phyloP scores from a whole-genome alignment of 2,113 vertebrate species.

The Cygnus atratus region DNA sequence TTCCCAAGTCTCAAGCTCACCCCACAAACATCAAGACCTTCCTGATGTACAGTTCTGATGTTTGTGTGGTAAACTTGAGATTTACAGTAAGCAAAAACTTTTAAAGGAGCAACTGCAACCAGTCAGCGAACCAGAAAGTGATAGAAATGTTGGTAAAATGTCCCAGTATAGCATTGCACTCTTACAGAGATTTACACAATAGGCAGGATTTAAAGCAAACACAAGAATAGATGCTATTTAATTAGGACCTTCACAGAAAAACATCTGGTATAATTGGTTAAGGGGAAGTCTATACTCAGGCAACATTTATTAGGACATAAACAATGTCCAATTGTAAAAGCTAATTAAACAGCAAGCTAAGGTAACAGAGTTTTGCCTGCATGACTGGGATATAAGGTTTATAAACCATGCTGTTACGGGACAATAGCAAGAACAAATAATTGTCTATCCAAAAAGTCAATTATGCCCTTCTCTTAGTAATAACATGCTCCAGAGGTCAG shows the following conservation, averaged over 20 bases:
- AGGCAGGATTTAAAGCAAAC: constrained; percentile 9
- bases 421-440: constrained; percentile 21
- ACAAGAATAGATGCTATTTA: constrained; percentile 13
- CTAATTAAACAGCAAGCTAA: constrained; percentile 58
- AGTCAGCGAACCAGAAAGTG: background rate
- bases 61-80: background rate
- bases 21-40: background rate
- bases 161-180: background rate
- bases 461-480: constrained; percentile 32
- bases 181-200: background rate
- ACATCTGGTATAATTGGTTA: constrained; percentile 43
- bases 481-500: constrained; percentile 29
- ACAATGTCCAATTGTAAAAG: constrained; percentile 48
- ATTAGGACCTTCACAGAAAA: constrained; percentile 47
- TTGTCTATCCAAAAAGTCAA: constrained; percentile 14
- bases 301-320: constrained; percentile 48
- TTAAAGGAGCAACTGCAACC: background rate
- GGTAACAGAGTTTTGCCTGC: constrained; percentile 39
- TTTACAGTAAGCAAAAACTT: background rate
- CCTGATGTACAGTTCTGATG: background rate
- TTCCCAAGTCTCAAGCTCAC: background rate
- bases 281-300: constrained; percentile 32
- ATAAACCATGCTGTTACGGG: constrained; percentile 25
- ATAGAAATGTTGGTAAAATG: background rate
- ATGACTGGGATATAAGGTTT: constrained; percentile 35